Evolutionary conservation across 2,113 vertebrate genomes (phyloP).

Genomic region (Siphamia tubifer): DNA sequence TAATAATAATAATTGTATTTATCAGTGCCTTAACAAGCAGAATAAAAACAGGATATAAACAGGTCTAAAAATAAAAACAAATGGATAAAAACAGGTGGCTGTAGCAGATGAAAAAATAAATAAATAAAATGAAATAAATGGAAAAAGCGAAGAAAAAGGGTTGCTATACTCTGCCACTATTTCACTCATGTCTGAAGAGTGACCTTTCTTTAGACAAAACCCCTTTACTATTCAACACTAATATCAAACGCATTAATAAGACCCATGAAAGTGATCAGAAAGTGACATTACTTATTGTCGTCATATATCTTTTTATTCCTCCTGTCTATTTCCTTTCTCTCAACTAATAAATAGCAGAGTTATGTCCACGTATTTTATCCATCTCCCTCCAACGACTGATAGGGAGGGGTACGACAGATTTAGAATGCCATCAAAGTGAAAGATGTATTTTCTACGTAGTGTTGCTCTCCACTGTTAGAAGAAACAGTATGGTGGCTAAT

Average conservation of each 20-base stretch:
- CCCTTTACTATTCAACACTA: conserved; percentile 58
- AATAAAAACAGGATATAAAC: too few species aligned
- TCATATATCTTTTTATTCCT: conserved; percentile 56
- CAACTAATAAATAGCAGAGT: conserved; percentile 46
- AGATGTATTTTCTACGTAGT: conserved; percentile 17
- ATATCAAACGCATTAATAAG: conserved; percentile 54
- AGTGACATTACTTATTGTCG: conserved; percentile 53
- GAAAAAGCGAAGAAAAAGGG: too few species aligned
- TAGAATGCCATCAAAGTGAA: conserved; percentile 43
- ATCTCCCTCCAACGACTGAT: conserved; percentile 3
- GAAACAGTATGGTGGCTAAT: not conserved
- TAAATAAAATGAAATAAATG: too few species aligned
- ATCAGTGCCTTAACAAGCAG: too few species aligned
- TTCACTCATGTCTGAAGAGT: conserved; percentile 12
- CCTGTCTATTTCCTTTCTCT: conserved; percentile 28
- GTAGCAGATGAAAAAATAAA: too few species aligned
- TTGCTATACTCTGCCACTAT: conserved; percentile 7
- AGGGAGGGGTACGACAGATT: conserved; percentile 28
- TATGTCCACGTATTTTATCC: conserved; percentile 41
- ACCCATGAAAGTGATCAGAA: conserved; percentile 47
- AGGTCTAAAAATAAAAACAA: too few species aligned
- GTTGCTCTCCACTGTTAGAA: not conserved
- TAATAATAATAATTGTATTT: too few species aligned
- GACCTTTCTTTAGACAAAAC: conserved; percentile 39
- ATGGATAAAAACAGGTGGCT: too few species aligned